phyloP scores from a whole-genome alignment of 1,140 invertebrate genomes.

The Paralvinella palmiformis region DNA sequence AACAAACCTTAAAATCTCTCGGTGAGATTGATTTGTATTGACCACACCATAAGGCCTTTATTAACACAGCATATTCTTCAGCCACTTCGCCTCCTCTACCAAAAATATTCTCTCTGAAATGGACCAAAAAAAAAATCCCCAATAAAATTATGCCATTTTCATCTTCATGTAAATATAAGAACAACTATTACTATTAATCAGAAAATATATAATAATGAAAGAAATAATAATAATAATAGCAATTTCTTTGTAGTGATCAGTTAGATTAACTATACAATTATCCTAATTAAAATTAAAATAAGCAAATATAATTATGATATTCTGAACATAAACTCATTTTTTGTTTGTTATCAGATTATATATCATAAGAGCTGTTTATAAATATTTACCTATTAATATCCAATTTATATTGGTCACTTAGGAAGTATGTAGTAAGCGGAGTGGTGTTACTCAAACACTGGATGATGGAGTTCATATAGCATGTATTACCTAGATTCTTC shows the following conservation, averaged over 20 bases:
- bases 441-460: constrained; percentile 70
- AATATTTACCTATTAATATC: constrained; percentile 47
- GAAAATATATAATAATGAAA: too few species aligned
- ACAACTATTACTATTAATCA: too few species aligned
- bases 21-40: constrained; percentile 66
- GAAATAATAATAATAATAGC: too few species aligned
- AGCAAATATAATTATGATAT: too few species aligned
- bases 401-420: constrained; percentile 41
- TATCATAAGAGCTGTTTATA: too few species aligned
- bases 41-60: constrained; percentile 51
- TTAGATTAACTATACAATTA: too few species aligned
- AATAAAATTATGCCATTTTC: too few species aligned
- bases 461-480: constrained; percentile 75
- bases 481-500: constrained; percentile 76
- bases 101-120: constrained; percentile 2
- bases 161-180: too few species aligned
- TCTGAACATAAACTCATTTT: too few species aligned
- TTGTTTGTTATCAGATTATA: too few species aligned
- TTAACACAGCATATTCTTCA: constrained; percentile 49
- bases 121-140: background rate
- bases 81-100: constrained; percentile 47
- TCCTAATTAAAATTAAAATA: too few species aligned
- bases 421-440: constrained; percentile 68
- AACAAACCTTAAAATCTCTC: constrained; percentile 67
- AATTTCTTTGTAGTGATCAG: too few species aligned